Conservation (phyloP, 2,797 vertebrate genomes). For the Benthosema pterotum region DNA sequence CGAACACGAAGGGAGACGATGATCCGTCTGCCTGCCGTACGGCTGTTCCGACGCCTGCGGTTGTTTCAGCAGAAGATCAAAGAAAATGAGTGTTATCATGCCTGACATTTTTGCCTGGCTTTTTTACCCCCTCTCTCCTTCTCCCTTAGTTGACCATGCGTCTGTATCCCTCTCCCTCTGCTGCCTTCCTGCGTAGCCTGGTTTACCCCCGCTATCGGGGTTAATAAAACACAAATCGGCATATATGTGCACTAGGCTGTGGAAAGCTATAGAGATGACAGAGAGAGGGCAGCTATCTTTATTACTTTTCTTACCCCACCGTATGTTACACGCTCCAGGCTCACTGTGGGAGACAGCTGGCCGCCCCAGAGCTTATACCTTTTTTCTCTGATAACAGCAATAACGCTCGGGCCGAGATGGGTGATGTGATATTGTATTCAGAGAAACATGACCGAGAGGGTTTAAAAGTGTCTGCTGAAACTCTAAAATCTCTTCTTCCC, state of each 20-base stretch:
- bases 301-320: conserved; percentile 36
- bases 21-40: conserved; percentile 16
- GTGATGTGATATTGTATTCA: conserved; percentile 38
- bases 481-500: no score
- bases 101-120: conserved; percentile 61
- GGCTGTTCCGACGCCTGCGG: conserved; percentile 20
- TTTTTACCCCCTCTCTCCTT: conserved; percentile 19
- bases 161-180: neutral
- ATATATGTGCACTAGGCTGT: conserved; percentile 31
- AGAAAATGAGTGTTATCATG: conserved; percentile 44
- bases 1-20: conserved; percentile 2
- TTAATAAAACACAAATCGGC: conserved; percentile 32
- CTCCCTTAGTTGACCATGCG: conserved; percentile 30
- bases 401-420: conserved; percentile 22
- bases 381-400: conserved; percentile 55
- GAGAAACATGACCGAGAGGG: conserved; percentile 38
- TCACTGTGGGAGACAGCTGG: conserved; percentile 37
- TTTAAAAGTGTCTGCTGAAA: conserved; percentile 60
- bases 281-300: conserved; percentile 45
- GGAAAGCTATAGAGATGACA: conserved; percentile 36
- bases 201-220: conserved; percentile 18
- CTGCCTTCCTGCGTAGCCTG: conserved; percentile 15
- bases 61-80: conserved; percentile 54
- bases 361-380: conserved; percentile 22
- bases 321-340: conserved; percentile 27